Conservation (phyloP, 2,888 invertebrate genomes). For the Ornithoptera alexandrae region DNA sequence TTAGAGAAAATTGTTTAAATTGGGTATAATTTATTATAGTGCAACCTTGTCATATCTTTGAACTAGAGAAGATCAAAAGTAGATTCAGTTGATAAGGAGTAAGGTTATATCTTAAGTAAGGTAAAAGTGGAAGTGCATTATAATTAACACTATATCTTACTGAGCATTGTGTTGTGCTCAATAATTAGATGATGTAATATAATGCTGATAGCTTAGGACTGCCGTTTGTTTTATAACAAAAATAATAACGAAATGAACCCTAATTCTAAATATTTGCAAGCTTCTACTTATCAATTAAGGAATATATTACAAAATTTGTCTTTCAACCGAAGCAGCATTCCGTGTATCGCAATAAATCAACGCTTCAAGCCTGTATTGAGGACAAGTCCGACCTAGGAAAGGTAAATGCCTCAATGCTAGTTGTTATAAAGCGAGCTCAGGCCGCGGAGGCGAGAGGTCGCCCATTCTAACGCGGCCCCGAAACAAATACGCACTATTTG, state of each 20-base stretch:
- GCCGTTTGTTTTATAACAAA: neutral
- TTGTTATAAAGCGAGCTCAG: slow-evolving; percentile 50
- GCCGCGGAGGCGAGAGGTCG: slow-evolving; percentile 68
- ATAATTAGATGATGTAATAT: no score
- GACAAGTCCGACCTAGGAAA: slow-evolving; percentile 76
- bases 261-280: neutral
- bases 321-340: slow-evolving; percentile 64
- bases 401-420: slow-evolving; percentile 76
- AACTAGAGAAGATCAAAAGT: no score
- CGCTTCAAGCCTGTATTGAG: slow-evolving; percentile 70
- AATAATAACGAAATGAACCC: neutral
- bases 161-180: no score
- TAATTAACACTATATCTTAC: no score
- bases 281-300: slow-evolving; percentile 39
- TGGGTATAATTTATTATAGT: neutral
- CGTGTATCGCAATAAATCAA: slow-evolving; percentile 72
- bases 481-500: slow-evolving; percentile 72
- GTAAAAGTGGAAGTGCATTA: no score
- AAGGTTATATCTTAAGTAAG: no score
- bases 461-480: slow-evolving; percentile 69
- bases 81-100: no score
- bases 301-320: slow-evolving; percentile 67
- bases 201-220: no score
- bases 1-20: neutral
- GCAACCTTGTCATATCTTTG: neutral